Conservation (phyloP, 2,888 invertebrate genomes). For the Rosalia funebris region DNA sequence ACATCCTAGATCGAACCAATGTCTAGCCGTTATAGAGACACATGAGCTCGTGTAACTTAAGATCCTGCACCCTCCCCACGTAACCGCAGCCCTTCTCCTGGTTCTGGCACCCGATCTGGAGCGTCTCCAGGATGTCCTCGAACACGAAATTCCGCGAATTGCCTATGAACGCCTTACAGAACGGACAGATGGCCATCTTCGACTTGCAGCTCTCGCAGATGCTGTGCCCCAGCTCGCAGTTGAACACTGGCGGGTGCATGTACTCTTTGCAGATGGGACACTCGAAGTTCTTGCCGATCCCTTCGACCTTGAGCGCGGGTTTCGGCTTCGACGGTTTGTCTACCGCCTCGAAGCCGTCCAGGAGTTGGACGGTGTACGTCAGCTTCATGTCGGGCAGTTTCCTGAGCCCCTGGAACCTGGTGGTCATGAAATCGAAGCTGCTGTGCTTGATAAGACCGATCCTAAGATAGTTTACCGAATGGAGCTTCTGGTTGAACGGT, state of each 20-base stretch:
- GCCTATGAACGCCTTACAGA: constrained; percentile 48
- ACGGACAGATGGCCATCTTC: constrained; percentile 48
- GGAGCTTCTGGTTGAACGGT: constrained; percentile 33
- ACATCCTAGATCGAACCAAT: too few relatives aligned
- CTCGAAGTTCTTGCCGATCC: constrained; percentile 44
- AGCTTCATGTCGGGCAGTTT: constrained; percentile 25
- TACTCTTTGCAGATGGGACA: constrained; percentile 57
- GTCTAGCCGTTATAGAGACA: constrained; percentile 28
- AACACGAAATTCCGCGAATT: constrained; percentile 52
- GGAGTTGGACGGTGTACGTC: constrained; percentile 29
- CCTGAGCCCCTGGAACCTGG: constrained; percentile 28
- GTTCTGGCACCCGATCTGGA: constrained; percentile 52
- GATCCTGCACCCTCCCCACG: constrained; percentile 34
- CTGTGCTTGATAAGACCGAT: constrained; percentile 28
- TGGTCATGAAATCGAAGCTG: constrained; percentile 36
- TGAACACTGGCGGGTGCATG: constrained; percentile 55
- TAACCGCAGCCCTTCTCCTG: constrained; percentile 47
- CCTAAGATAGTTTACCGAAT: constrained; percentile 24
- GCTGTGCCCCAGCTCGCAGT: constrained; percentile 55
- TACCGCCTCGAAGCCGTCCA: constrained; percentile 1
- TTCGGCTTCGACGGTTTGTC: neutral
- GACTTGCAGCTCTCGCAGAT: constrained; percentile 52
- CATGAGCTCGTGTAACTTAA: constrained; percentile 38
- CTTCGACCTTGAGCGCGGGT: constrained; percentile 1
- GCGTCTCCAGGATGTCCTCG: constrained; percentile 49